Base-by-base conservation (phyloP, 2,888 invertebrate genomes). In the Epistrophella euchroma region DNA sequence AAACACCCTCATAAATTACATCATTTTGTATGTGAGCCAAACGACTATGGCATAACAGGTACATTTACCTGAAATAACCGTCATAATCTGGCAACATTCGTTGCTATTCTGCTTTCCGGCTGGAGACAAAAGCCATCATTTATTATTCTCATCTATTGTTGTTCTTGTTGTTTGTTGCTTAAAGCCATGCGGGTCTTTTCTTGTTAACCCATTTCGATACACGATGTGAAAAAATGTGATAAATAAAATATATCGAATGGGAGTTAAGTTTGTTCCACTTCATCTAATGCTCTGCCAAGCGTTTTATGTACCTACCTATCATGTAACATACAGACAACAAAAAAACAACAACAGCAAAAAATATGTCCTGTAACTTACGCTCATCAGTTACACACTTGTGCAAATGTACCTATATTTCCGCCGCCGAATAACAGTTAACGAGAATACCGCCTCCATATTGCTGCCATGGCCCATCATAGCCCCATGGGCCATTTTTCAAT, bases 341-440 rank as follows among this genome's bases (percentile, higher is more conserved):
- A 71, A 47, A 45, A 11, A 11, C n/a, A 50, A n/a, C 15, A 64
- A 45, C 3, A 45, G 19, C 17, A 64, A 45, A 37, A 77, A 68
- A 72, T 60, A 55, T 77, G 72, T 68, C 80, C 62, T 77, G 76
- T 77, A 70, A 85, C 72, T 76, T 70, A 80, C 68, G 76, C 76
- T 85, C 80, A 85, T 85, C 76, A 77, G 85, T 76, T 80, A 85
- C 84, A 85, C 84, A 85, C 84, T 85, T 85, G 84, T 85, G 80
- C 52, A 76, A 85, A 85, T 79, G 84, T 85, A n/a, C n/a, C n/a
- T n/a, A 28, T 62, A 76, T 73, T 85, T 72, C 52, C 66, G 72
- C 68, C 32, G 71, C 68, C 76, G 68, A 77, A 85, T 76, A 80
- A 73, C 72, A 80, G 80, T 68, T 76, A 43, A 76, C 68, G 68